Base-by-base conservation (phyloP, 2,888 invertebrate genomes). In the Eutolmus rufibarbis region DNA sequence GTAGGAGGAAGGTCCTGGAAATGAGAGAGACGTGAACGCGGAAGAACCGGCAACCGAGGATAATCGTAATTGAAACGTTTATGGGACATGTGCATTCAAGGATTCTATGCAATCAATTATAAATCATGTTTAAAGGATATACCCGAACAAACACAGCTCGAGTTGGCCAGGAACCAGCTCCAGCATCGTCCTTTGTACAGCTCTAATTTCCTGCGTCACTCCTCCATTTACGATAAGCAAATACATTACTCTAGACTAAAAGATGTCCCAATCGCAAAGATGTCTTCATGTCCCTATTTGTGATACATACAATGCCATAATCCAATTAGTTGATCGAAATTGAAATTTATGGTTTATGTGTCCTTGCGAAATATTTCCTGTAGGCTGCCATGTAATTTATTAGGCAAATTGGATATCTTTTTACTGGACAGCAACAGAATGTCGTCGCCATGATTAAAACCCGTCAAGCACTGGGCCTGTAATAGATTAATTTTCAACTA, bases 41-140 rank as follows among this genome's bases (percentile, higher is more conserved):
- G 74, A 87, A 87, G 31, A 34, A 19, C 66, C 74, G 34, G 74
- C 66, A 79, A 66, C 28, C 74, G 57, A 74, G 87, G 51, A 81
- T 87, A 87, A 87, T 87, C 87, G 76, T 87, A 87, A 87, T 87
- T 87, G 87, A 87, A 87, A 66, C 87, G 87, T 57, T 87, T 87
- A 66, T 74, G 79, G 87, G 87, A 79, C 87, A 81, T 87, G 66
- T 78, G 86, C 86, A 86, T 86, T 79, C 86, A 86, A 86, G 86
- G 77, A 66, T 76, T 23, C 77, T 23, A 51, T 57, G 79, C 51
- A 87, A 87, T 87, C 87, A 87, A 87, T 87, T 87, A 87, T 87
- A 87, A 87, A 87, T 87, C 87, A 87, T 87, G 81, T 79, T 79
- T 51, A 87, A 40, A 87, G 81, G 79, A 87, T 79, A 87, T 31